Conservation (phyloP, 2,888 invertebrate genomes). For the Tipula unca region DNA sequence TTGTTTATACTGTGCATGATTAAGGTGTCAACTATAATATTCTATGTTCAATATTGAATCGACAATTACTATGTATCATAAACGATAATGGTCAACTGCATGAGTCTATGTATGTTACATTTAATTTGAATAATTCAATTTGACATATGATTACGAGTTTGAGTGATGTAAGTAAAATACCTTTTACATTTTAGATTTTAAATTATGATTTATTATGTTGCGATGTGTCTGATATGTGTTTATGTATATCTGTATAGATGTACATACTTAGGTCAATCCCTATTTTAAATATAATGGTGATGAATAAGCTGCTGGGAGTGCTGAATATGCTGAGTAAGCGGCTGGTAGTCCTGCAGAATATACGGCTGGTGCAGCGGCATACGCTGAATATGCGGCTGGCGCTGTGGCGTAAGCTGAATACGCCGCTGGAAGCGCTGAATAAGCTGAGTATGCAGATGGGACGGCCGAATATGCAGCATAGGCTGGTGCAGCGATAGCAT, state of each 20-base stretch:
- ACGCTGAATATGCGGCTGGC: conserved; percentile 31
- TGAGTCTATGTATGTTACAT: background rate
- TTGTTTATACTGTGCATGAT: background rate
- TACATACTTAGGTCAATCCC: background rate
- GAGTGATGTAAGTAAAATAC: too few species aligned
- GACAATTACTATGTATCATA: background rate
- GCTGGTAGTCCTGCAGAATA: conserved; percentile 22
- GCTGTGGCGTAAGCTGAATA: conserved; percentile 23
- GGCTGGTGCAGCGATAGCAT: conserved; percentile 59
- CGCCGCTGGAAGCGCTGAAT: conserved; percentile 32
- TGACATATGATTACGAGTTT: too few species aligned
- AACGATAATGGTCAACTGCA: background rate
- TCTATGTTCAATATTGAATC: background rate
- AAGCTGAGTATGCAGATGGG: conserved; percentile 31
- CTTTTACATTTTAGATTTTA: background rate
- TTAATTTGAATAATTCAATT: background rate
- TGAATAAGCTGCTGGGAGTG: conserved; percentile 21
- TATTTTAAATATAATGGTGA: conserved; percentile 23
- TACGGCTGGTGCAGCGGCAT: conserved; percentile 28
- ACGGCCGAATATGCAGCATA: background rate
- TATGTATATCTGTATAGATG: too few species aligned
- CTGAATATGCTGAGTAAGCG: conserved; percentile 23
- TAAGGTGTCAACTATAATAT: background rate
- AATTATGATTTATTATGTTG: background rate
- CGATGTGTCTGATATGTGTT: background rate